phyloP scores from a whole-genome alignment of 2,797 vertebrate species.

The Monodelphis domestica region DNA sequence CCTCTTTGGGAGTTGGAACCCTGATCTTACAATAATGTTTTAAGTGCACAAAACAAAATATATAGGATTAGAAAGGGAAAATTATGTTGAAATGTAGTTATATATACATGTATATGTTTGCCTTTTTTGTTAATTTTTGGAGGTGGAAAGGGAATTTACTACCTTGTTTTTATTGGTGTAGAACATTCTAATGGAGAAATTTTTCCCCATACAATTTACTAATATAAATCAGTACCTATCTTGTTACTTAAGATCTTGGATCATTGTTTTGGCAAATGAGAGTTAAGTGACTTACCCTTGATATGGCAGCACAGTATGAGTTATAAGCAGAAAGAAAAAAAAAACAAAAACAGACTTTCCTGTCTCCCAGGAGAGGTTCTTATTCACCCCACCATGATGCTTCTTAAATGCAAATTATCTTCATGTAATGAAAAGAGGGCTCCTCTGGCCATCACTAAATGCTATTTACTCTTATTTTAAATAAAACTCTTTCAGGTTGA shows the following conservation, averaged over 20 bases:
- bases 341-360: neutral
- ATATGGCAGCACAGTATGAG: neutral
- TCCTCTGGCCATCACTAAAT: neutral
- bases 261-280: neutral
- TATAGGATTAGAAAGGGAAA: neutral
- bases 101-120: too few relatives aligned
- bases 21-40: neutral
- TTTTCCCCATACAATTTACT: too few relatives aligned
- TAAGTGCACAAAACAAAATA: neutral
- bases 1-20: neutral
- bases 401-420: neutral
- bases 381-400: neutral
- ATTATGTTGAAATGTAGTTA: neutral
- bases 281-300: neutral
- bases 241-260: neutral
- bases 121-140: too few relatives aligned
- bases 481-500: neutral
- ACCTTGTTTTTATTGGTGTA: neutral
- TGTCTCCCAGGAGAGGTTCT: neutral
- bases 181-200: neutral
- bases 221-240: neutral
- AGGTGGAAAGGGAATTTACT: neutral
- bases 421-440: neutral
- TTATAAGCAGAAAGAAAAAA: neutral
- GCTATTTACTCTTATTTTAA: neutral